Conservation (phyloP, 1,140 invertebrate species). For the Zaprionus capensis region DNA sequence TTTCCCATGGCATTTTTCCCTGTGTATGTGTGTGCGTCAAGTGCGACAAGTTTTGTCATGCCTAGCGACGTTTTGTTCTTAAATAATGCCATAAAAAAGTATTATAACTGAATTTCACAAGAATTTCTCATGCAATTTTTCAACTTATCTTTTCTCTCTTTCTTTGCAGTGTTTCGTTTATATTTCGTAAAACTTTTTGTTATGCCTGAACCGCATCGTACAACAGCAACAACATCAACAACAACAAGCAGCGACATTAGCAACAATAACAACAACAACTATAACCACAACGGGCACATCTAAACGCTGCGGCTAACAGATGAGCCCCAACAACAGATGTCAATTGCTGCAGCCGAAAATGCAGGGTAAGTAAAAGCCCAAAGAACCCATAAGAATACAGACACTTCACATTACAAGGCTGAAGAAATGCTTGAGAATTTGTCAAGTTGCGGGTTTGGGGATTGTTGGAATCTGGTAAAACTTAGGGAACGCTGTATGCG, state of each 20-base stretch:
- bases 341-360: constrained; percentile 88
- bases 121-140: constrained; percentile 13
- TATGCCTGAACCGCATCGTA: constrained; percentile 51
- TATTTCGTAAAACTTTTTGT: constrained; percentile 61
- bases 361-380: constrained; percentile 85
- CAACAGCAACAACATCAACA: constrained; percentile 33
- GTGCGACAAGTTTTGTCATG: constrained; percentile 5
- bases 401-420: background rate
- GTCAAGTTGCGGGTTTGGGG: background rate
- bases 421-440: background rate
- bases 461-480: too few relatives aligned
- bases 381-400: background rate
- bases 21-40: background rate
- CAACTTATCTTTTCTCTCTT: background rate
- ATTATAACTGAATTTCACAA: background rate
- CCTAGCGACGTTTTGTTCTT: constrained; percentile 52
- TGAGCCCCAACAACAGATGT: constrained; percentile 86
- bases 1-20: constrained; percentile 38
- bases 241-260: background rate
- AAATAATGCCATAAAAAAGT: constrained; percentile 34
- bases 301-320: constrained; percentile 84
- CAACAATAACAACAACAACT: constrained; percentile 38
- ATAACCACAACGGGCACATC: constrained; percentile 73
- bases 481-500: too few relatives aligned
- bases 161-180: constrained; percentile 73